These are phyloP conservation scores for Suricata suricatta DNA, from an alignment of 2,113 vertebrate genomes.

Conservation along the genomic window DNA sequence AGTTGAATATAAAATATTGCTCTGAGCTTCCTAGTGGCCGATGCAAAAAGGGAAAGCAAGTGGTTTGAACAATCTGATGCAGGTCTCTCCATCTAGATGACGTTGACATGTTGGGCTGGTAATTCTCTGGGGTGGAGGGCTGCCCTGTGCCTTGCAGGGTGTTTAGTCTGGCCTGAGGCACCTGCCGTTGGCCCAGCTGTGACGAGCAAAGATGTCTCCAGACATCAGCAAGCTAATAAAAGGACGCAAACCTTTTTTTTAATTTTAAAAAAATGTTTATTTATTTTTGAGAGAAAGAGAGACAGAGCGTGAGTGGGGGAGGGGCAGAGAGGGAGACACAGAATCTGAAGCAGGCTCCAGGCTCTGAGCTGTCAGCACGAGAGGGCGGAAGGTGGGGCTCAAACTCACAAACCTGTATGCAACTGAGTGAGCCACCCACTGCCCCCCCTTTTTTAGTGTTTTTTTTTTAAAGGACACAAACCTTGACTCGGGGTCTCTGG, in stretches of 20 bases:
- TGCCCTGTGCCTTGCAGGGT: neutral
- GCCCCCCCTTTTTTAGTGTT: too few relatives aligned
- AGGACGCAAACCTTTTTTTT: neutral
- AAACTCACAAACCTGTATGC: too few relatives aligned
- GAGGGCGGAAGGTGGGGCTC: too few relatives aligned
- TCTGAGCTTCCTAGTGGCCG: slow-evolving; percentile 20
- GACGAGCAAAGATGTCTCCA: neutral
- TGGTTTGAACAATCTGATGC: neutral
- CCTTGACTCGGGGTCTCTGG: neutral
- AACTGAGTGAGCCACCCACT: too few relatives aligned
- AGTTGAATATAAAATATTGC: neutral
- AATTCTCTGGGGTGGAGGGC: too few relatives aligned
- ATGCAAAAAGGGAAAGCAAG: neutral
- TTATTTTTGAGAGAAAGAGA: too few relatives aligned
- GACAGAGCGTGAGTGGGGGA: too few relatives aligned
- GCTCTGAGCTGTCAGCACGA: too few relatives aligned
- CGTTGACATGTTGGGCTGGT: neutral
- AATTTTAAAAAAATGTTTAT: too few relatives aligned
- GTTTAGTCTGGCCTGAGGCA: neutral
- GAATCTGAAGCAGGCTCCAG: too few relatives aligned
- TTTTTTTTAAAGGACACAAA: neutral
- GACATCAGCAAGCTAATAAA: neutral
- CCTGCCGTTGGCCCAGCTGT: neutral
- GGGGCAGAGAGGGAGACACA: too few relatives aligned
- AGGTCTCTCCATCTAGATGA: neutral